A percentile compares a stretch with the other conserved stretches of the same genome.
Conservation (phyloP, 2,797 vertebrate species). For the Vultur gryphus region DNA sequence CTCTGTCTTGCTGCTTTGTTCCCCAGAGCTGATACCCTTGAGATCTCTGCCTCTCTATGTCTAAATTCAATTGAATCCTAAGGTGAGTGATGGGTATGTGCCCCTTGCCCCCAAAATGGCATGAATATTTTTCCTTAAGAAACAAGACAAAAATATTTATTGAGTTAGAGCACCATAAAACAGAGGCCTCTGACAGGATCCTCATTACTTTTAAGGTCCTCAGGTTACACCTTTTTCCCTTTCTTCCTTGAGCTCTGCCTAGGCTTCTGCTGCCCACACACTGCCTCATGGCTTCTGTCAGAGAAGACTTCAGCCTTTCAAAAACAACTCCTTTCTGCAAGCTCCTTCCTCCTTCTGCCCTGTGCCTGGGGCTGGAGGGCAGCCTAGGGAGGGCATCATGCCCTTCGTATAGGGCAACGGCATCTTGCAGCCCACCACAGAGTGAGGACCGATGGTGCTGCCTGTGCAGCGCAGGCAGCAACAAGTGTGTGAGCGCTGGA, state of each 20-base stretch:
- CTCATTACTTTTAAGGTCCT: not conserved
- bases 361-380: not conserved
- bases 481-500: not conserved
- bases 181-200: not conserved
- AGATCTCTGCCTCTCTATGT: not conserved
- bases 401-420: rapidly evolving
- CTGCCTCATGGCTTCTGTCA: not conserved
- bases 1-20: not conserved
- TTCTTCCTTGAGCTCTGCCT: not conserved
- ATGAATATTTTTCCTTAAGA: not conserved
- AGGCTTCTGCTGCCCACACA: not conserved
- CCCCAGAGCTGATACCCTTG: not conserved
- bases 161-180: not conserved
- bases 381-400: not conserved
- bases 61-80: not conserved
- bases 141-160: not conserved
- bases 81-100: not conserved
- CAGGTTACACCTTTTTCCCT: not conserved
- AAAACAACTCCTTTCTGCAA: not conserved
- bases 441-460: not conserved
- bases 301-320: not conserved
- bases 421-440: not conserved
- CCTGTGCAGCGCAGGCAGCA: rapidly evolving
- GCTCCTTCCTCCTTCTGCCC: not conserved
- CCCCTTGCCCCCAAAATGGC: not conserved